Evolutionary conservation across 1,140 invertebrate genomes (phyloP), one percentile per base, ranked within the genome.

Genomic region (Goniozus legneri): DNA sequence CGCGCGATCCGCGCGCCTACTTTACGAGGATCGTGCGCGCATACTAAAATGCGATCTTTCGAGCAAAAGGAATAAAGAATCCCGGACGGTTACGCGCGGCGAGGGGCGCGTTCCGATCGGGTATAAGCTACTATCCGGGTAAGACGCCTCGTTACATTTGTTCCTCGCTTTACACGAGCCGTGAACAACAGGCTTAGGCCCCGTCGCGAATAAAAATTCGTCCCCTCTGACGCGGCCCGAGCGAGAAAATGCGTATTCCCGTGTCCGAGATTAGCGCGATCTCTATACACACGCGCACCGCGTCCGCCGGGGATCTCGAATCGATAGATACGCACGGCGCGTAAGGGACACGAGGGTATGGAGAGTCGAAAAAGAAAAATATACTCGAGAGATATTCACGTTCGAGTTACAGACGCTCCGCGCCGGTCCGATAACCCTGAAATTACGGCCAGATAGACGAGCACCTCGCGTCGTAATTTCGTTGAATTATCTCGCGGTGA

Each of bases 1-100:
- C 56, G 57, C 57, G 52, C 57, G 57, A 60, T 58, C 56, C 46
- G 52, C 55, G 43, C 57, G 43, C 55, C 56, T 58, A 60, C 48
- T 60, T 60, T 60, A 58, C 57, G 57, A 52, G 41, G 48, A 34
- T 54, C 37, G 55, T 52, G 42, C 51, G 51, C 43, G 52, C 56
- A 54, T 58, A 46, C 56, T 46, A 46, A 58, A 31, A 43, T 44
- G 39, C 55, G 43, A 27, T 43, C n/a, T n/a, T n/a, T n/a, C n/a
- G n/a, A n/a, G n/a, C n/a, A n/a, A n/a, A n/a, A n/a, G n/a, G n/a
- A n/a, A n/a, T n/a, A n/a, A n/a, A n/a, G n/a, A n/a, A n/a, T n/a
- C n/a, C n/a, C n/a, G n/a, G n/a, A n/a, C 40, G 46, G 43, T 47
- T 31, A 43, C 41, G 14, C 20, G 24, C 50, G 44, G 57, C 51